Conservation (phyloP, 1,140 invertebrate genomes). For the Nylanderia fulva region DNA sequence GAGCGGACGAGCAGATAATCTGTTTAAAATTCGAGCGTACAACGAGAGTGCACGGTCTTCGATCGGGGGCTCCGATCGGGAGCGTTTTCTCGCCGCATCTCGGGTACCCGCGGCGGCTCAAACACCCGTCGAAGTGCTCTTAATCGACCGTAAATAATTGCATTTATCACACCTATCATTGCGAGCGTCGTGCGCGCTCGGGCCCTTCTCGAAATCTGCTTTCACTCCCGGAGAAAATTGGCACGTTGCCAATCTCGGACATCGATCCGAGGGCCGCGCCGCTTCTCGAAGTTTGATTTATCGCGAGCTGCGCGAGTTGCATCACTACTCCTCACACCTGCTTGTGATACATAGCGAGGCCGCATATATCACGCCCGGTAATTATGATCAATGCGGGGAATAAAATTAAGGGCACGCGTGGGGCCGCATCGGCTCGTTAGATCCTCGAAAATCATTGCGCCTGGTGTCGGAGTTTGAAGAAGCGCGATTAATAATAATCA, state of each 20-base stretch:
- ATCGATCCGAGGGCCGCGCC: conserved; percentile 76
- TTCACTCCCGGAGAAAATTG: conserved; percentile 81
- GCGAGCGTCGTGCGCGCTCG: conserved; percentile 72
- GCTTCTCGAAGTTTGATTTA: conserved; percentile 74
- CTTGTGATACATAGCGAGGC: conserved; percentile 40
- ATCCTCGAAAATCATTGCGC: conserved; percentile 22
- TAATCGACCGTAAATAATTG: conserved; percentile 87
- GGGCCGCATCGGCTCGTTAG: conserved; percentile 40
- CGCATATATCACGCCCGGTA: conserved; percentile 52
- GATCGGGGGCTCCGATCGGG: conserved; percentile 79
- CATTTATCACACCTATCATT: conserved; percentile 86
- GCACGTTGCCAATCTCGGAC: conserved; percentile 78
- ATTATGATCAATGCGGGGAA: conserved; percentile 60
- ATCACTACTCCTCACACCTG: conserved; percentile 67
- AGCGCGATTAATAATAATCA: conserved; percentile 6
- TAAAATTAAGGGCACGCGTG: conserved; percentile 47
- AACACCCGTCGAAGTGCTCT: conserved; percentile 78
- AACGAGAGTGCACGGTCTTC: conserved; percentile 60
- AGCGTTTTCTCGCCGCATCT: conserved; percentile 57
- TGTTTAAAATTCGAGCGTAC: conserved; percentile 82
- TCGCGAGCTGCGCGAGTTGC: conserved; percentile 65
- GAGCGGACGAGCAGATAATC: conserved; percentile 81
- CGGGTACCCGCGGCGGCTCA: conserved; percentile 50
- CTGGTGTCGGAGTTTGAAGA: neutral
- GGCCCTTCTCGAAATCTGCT: conserved; percentile 78